Percentiles rank a stretch among this genome's conserved stretches.
phyloP scores from a whole-genome alignment of 2,888 invertebrate species.

The Diplazon laetatorius region DNA sequence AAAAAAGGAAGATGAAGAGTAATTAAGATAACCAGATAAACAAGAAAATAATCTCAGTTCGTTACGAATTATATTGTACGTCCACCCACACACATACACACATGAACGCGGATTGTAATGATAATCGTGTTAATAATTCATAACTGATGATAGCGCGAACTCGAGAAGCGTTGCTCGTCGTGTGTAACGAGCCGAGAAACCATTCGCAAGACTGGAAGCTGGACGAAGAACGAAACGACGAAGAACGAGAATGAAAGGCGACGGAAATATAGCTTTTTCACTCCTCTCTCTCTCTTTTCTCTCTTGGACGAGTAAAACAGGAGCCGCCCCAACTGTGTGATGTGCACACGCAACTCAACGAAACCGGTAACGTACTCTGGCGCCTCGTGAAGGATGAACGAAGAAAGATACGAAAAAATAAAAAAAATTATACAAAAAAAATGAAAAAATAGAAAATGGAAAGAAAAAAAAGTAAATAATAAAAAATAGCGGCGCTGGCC shows the following conservation, averaged over 20 bases:
- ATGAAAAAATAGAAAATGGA: too few species aligned
- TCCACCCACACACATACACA: background rate
- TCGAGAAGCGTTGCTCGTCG: slow-evolving; percentile 50
- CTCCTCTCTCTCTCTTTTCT: slow-evolving; percentile 6
- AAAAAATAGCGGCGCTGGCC: slow-evolving; percentile 46
- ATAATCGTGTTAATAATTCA: slow-evolving; percentile 75
- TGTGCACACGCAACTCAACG: slow-evolving; percentile 53
- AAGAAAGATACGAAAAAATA: slow-evolving; percentile 64
- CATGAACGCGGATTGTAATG: slow-evolving; percentile 66
- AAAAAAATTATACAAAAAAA: slow-evolving; percentile 64
- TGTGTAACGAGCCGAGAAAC: slow-evolving; percentile 32
- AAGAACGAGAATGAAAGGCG: slow-evolving; percentile 31
- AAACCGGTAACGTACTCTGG: slow-evolving; percentile 48
- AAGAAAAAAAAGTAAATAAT: slow-evolving; percentile 60
- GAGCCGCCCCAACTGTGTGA: slow-evolving; percentile 71
- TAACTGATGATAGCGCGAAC: slow-evolving; percentile 66
- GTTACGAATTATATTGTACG: slow-evolving; percentile 44
- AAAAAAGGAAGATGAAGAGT: slow-evolving; percentile 63
- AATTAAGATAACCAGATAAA: slow-evolving; percentile 78
- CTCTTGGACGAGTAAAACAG: slow-evolving; percentile 75
- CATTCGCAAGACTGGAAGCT: slow-evolving; percentile 64
- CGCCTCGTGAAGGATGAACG: too few species aligned
- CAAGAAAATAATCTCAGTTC: slow-evolving; percentile 1
- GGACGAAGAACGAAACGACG: slow-evolving; percentile 44
- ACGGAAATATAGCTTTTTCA: slow-evolving; percentile 28